Evolutionary conservation across 2,888 invertebrate species (phyloP).

Genomic region (Phyto melanocephala): DNA sequence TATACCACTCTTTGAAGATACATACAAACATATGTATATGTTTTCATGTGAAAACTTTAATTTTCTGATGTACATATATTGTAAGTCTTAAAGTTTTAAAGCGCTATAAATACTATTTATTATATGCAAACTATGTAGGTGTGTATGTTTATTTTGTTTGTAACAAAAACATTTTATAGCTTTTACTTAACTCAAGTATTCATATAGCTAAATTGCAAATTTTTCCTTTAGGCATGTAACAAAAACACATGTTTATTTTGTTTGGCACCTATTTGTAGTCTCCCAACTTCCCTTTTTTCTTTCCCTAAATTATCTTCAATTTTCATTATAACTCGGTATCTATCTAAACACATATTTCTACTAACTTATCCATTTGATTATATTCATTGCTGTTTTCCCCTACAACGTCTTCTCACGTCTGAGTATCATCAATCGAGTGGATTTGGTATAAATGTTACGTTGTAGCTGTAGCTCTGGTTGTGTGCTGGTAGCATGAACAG

Average conservation of each 20-base stretch:
- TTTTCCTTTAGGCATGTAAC: background rate
- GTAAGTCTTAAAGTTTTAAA: background rate
- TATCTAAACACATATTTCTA: background rate
- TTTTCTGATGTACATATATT: background rate
- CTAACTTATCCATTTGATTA: constrained; percentile 45
- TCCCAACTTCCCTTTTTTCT: background rate
- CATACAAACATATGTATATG: background rate
- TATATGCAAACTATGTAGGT: too few species aligned
- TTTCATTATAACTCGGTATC: constrained; percentile 3
- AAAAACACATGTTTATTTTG: constrained; percentile 15
- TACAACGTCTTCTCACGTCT: background rate
- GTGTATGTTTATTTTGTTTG: background rate
- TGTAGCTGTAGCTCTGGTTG: background rate
- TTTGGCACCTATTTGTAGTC: constrained; percentile 2
- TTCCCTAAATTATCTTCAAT: background rate
- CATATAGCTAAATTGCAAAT: background rate
- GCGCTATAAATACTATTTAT: too few species aligned
- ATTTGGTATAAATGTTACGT: background rate
- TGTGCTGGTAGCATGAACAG: constrained; percentile 9
- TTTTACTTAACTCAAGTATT: background rate
- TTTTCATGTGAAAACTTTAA: background rate
- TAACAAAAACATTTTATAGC: background rate
- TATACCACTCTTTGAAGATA: too few species aligned
- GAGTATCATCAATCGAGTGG: background rate
- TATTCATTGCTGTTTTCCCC: constrained; percentile 11